Evolutionary conservation across 2,797 vertebrate species (phyloP), one percentile per base, ranked within the genome.

Genomic region (Ptychadena robeensis): DNA sequence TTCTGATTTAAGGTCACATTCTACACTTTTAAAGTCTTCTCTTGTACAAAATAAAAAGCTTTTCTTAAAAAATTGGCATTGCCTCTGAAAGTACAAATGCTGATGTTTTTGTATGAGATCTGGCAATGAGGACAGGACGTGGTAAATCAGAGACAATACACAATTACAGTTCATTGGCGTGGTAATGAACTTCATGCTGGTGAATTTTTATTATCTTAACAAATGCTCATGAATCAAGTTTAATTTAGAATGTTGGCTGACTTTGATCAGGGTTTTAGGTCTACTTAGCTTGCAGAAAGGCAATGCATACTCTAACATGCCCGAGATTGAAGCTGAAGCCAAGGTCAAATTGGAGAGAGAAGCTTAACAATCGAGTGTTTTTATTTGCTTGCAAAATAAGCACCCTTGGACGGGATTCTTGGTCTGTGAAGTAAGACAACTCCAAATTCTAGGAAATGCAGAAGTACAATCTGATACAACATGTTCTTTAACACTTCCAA

Each of bases 141-240:
- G 80, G 59, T 74, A 82, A 75, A 82, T 82, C 53, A 82, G 71
- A 40, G 61, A 27, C 53, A 44, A 76, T 68, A 69, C 44, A 74
- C 38, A 53, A 82, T 82, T 77, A 71, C 53, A 64, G 28, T 77
- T 70, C 65, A 70, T 64, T 77, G 73, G 73, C 57, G 70, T 71
- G 67, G 57, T 71, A 82, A 77, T 82, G 81, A 71, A 76, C 73
- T 64, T 77, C 64, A 82, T 82, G 72, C 65, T 82, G 72, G 67
- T 70, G 73, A 67, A 76, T 82, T 73, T 64, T 70, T 76, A 82
- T 70, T 82, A 70, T 76, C 48, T 76, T 38, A 59, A 70, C 73
- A 76, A 82, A 69, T 32, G 66, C 48, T 82, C 81, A 63, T 76
- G 73, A 82, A 63, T 76, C 65, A 76, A 34, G 28, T 76, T 69